Evolutionary conservation across 2,888 invertebrate genomes (phyloP), one percentile per base, ranked within the genome.

Genomic region (Thelaira solivaga): DNA sequence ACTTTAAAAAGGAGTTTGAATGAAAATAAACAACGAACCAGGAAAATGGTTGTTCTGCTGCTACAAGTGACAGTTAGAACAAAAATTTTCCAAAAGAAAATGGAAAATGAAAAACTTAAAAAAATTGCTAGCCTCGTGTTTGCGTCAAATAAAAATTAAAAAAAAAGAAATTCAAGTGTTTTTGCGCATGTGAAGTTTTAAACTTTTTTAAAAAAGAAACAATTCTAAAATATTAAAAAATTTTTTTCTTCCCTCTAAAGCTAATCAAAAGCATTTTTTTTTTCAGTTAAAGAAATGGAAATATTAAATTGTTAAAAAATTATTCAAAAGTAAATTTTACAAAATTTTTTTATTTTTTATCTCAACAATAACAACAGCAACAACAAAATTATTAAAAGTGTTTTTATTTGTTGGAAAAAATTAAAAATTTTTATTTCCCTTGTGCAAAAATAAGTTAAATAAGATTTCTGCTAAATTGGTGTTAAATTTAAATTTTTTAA

Each of bases 161-260:
- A 68, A 77, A 61, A 68, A 39, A 45, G 49, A 49, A 69, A 31
- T 20, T n/a, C 1, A 24, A 59, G 59, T 51, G 68, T 77, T 80
- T 80, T 74, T 82, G 82, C 82, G 82, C 82, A 82, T 68, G 80
- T 80, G 68, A 53, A 75, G 59, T 80, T 81, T 81, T 76, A 81
- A 81, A 57, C 67, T 59, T 62, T 43, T 71, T 61, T 68, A 49
- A 16, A n/a, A n/a, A n/a, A n/a, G n/a, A n/a, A 68, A 31, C 26
- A 61, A 61, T 59, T 65, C n/a, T 34, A 55, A 59, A 51, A 49
- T 34, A n/a, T n/a, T n/a, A n/a, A n/a, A n/a, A 13, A 61, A 76
- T 72, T 41, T 55, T n/a, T 51, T 65, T 47, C 34, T 55, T 34
- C 24, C 29, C 41, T 34, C 8, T 3, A 47, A 47, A 67, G 20